These are phyloP conservation scores for Dendrolimus houi DNA, from an alignment of 2,888 invertebrate species.

Conservation along the genomic window DNA sequence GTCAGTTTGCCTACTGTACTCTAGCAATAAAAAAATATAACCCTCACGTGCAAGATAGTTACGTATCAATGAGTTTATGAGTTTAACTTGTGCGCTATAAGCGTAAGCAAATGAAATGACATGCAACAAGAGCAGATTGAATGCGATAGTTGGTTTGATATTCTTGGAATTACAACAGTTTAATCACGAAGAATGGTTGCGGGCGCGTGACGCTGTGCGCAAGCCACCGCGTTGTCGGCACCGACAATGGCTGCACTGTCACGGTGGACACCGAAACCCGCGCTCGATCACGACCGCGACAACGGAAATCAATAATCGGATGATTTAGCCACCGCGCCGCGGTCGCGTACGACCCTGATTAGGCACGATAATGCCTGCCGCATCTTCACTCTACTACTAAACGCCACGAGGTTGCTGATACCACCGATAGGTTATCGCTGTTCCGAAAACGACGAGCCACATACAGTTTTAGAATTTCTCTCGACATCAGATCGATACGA, in stretches of 20 bases:
- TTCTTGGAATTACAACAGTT: constrained; percentile 73
- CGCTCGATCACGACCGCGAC: constrained; percentile 74
- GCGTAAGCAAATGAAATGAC: constrained; percentile 31
- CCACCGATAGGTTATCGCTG: constrained; percentile 65
- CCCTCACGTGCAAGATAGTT: too few relatives aligned
- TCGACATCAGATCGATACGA: neutral
- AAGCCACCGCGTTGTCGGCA: constrained; percentile 31
- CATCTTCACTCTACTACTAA: constrained; percentile 48
- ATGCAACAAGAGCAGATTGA: constrained; percentile 55
- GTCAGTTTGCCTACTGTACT: too few relatives aligned
- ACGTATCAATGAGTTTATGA: too few relatives aligned
- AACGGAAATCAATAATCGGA: constrained; percentile 75
- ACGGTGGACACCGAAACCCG: constrained; percentile 59
- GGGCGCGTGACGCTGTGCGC: constrained; percentile 44
- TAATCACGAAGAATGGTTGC: constrained; percentile 64
- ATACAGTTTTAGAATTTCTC: constrained; percentile 24
- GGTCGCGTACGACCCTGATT: constrained; percentile 75
- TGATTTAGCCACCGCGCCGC: constrained; percentile 75
- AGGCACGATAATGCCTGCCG: constrained; percentile 68
- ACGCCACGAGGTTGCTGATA: constrained; percentile 15
- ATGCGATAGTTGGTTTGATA: constrained; percentile 63
- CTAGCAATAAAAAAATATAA: too few relatives aligned
- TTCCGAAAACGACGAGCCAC: constrained; percentile 28
- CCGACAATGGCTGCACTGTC: constrained; percentile 68
- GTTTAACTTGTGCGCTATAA: neutral